A percentile compares a stretch with the other conserved stretches of the same genome.
phyloP scores from a whole-genome alignment of 1,140 invertebrate genomes.

The Drosophila ercepeae region DNA sequence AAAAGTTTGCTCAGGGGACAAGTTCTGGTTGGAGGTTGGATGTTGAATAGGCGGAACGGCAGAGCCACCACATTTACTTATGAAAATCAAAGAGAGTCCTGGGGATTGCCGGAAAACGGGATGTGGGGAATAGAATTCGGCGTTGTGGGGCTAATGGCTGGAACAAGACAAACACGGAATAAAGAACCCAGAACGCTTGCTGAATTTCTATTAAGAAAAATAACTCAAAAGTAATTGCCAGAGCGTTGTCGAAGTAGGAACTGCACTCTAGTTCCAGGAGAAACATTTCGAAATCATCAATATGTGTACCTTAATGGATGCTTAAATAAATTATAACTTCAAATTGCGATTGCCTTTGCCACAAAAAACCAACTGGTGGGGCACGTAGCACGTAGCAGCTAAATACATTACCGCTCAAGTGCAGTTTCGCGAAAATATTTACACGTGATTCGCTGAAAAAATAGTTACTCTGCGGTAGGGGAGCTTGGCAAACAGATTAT shows the following conservation, averaged over 20 bases:
- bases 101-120: conserved; percentile 36
- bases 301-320: conserved; percentile 80
- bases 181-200: conserved; percentile 70
- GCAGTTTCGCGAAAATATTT: conserved; percentile 77
- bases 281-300: conserved; percentile 56
- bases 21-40: conserved; percentile 41
- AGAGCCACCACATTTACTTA: conserved; percentile 73
- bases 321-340: conserved; percentile 81
- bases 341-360: conserved; percentile 71
- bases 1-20: conserved; percentile 45
- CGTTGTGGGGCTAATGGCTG: conserved; percentile 35
- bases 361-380: conserved; percentile 16
- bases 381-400: conserved; percentile 75
- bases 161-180: conserved; percentile 75
- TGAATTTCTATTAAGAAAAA: conserved; percentile 80
- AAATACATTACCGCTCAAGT: conserved; percentile 75
- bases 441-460: conserved; percentile 60
- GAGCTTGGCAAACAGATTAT: conserved; percentile 34
- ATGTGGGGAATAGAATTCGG: conserved; percentile 1
- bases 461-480: conserved; percentile 42
- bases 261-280: conserved; percentile 27
- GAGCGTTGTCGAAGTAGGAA: conserved; percentile 43
- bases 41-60: conserved; percentile 17
- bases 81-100: conserved; percentile 77
- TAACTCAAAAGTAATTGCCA: conserved; percentile 80